Conservation (phyloP, 2,797 vertebrate species). For the Phylloscopus collybita region DNA sequence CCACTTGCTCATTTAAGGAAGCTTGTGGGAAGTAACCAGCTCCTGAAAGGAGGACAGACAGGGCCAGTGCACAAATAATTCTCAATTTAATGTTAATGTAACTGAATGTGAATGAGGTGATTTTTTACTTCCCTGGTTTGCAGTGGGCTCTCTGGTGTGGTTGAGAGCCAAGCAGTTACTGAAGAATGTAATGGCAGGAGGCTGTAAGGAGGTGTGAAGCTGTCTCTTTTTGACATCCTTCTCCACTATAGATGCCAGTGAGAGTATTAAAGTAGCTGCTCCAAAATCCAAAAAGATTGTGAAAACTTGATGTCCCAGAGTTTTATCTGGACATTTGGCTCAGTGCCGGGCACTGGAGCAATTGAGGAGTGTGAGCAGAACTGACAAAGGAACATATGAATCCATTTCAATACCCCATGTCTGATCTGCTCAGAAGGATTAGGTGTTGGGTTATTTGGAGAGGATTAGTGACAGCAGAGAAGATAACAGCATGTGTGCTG, state of each 20-base stretch:
- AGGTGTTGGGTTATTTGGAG: conserved; percentile 2
- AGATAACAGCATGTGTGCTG: neutral
- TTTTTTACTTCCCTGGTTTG: neutral
- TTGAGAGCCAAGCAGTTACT: neutral
- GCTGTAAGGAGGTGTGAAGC: neutral
- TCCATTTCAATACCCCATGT: neutral
- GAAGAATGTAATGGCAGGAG: neutral
- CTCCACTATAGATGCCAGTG: neutral
- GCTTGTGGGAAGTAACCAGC: neutral
- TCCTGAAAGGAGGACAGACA: neutral
- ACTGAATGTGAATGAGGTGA: neutral
- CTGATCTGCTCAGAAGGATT: neutral
- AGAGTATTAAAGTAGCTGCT: neutral
- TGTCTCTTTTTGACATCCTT: neutral
- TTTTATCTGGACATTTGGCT: neutral
- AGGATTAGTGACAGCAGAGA: neutral
- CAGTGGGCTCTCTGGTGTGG: neutral
- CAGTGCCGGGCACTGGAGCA: neutral
- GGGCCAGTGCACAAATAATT: neutral
- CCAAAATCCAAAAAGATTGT: neutral
- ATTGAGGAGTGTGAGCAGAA: neutral
- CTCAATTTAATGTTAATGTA: neutral
- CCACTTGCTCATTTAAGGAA: neutral
- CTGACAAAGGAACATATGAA: neutral
- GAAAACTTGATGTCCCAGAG: conserved; percentile 10